phyloP scores from a whole-genome alignment of 2,797 vertebrate species.

The Xyrichtys novacula region DNA sequence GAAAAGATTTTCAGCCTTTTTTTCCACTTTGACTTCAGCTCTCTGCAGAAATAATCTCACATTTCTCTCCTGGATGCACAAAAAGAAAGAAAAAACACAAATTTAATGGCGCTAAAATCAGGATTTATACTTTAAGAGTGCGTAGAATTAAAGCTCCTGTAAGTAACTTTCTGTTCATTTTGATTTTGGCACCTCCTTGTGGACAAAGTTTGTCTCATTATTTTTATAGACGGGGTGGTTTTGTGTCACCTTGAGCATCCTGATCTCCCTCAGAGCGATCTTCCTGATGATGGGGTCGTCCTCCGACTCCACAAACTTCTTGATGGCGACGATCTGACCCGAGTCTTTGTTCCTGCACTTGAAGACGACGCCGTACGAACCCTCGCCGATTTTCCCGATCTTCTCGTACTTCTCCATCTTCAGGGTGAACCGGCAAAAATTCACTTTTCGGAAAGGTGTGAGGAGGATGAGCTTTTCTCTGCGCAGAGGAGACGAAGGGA shows the following conservation, averaged over 20 bases:
- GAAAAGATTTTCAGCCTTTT: too few relatives aligned
- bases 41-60: too few relatives aligned
- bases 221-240: too few relatives aligned
- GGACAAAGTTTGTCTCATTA: too few relatives aligned
- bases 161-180: too few relatives aligned
- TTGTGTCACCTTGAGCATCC: conserved; percentile 92
- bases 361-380: conserved; percentile 96
- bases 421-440: not conserved
- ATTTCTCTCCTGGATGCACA: conserved; percentile 22
- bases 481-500: not conserved
- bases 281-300: conserved; percentile 95
- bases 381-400: conserved; percentile 93
- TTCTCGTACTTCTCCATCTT: conserved; percentile 96
- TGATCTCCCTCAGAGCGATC: conserved; percentile 93
- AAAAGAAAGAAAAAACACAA: not conserved
- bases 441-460: not conserved
- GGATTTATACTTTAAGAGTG: not conserved
- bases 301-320: conserved; percentile 95
- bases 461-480: conserved; percentile 8
- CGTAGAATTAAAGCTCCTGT: too few relatives aligned
- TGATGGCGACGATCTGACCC: conserved; percentile 94
- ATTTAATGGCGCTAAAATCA: conserved; percentile 37
- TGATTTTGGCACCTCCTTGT: too few relatives aligned
- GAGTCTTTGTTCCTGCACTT: conserved; percentile 94
- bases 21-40: too few relatives aligned